Conservation (phyloP, 2,113 vertebrate species). For the Larimichthys crocea region DNA sequence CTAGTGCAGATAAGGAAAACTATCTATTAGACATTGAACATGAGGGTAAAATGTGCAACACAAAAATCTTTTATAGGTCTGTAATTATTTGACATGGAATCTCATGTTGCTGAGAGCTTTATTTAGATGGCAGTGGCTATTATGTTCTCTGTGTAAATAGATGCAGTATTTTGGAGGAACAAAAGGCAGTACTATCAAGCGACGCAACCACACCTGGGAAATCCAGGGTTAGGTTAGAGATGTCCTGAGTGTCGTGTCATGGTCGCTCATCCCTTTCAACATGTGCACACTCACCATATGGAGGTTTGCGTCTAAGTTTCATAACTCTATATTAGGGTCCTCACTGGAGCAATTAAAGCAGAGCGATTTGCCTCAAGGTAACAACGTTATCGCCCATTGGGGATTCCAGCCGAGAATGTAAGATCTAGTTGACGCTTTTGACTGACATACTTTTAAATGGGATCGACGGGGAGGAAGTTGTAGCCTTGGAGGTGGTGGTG, state of each 20-base stretch:
- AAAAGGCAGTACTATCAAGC: slow-evolving; percentile 3
- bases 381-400: slow-evolving; percentile 10
- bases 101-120: slow-evolving; percentile 2
- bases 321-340: slow-evolving; percentile 52
- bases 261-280: slow-evolving; percentile 14
- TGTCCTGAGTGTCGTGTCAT: slow-evolving; percentile 1
- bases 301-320: slow-evolving; percentile 38
- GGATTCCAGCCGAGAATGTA: slow-evolving; percentile 51
- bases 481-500: slow-evolving; percentile 37
- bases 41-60: slow-evolving; percentile 1
- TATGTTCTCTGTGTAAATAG: slow-evolving; percentile 9
- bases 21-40: slow-evolving; percentile 39
- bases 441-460: slow-evolving; percentile 76
- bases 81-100: slow-evolving; percentile 39
- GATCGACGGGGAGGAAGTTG: slow-evolving; percentile 48
- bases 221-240: slow-evolving; percentile 20
- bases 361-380: slow-evolving; percentile 47
- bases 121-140: slow-evolving; percentile 6
- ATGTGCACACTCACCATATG: background rate
- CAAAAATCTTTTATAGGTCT: slow-evolving; percentile 14
- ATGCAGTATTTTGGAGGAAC: slow-evolving; percentile 14
- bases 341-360: slow-evolving; percentile 58
- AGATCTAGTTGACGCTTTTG: slow-evolving; percentile 63
- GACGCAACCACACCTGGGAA: slow-evolving; percentile 23
- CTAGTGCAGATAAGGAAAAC: slow-evolving; percentile 39